Evolutionary conservation across 2,888 invertebrate genomes (phyloP), one percentile per base, ranked within the genome.

Genomic region (Dichetophora obliterata): DNA sequence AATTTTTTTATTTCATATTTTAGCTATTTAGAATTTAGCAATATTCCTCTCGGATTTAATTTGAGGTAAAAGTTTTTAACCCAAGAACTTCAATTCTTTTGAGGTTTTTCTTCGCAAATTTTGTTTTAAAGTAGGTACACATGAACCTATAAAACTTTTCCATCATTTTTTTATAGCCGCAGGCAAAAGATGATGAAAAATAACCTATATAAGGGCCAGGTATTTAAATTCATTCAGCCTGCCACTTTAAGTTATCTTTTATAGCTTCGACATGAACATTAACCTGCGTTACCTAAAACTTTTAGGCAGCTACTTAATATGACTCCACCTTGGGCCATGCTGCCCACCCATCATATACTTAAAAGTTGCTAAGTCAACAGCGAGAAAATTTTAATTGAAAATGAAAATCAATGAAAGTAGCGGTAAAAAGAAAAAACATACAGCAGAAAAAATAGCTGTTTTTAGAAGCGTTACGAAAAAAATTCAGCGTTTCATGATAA

Each of bases 361-460:
- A 8, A 43, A 43, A 43, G 43, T 43, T 43, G 43, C 43, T 43
- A 6, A 1, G 14, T 43, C 43, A 14, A 16, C 63, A 63, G 63
- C 63, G n/a, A 63, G 8, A n/a, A 63, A 63, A 4, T 63, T 34
- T 63, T 63, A 63, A 63, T 63, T 63, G 34, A 63, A 63, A 63
- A 14, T 31, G 63, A 63, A 63, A 63, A 27, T 63, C 63, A 27
- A 63, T 63, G 63, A 31, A 63, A 63, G 31, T 16, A 11, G 27
- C 31, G 2, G 5, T 22, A 19, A 22, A 54, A 54, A 31, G 4
- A 27, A 31, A 24, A 8, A 31, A 5, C 3, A 27, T 11, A 27
- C 2, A 3, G 34, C 27, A 3, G 3, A 43, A 19, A 54, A 54
- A 8, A 19, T 19, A n/a, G 19, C 22, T 4, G 22, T 54, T 54